These are phyloP conservation scores for Mus spicilegus DNA, from an alignment of 2,113 vertebrate species.

Conservation along the genomic window DNA sequence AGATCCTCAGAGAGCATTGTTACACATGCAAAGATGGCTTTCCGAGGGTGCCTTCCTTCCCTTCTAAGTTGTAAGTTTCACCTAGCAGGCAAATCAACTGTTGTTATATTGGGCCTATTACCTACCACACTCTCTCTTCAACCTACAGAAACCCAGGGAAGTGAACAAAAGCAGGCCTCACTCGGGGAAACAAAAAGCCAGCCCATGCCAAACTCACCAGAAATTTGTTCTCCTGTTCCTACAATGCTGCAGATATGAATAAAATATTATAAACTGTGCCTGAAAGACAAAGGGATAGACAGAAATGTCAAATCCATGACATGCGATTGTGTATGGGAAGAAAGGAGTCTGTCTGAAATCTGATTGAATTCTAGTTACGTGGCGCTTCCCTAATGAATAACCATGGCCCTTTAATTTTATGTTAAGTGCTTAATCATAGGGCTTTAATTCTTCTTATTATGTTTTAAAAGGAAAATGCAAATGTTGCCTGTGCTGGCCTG, in stretches of 20 bases:
- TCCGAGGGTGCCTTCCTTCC: constrained; percentile 25
- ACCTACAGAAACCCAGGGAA: neutral
- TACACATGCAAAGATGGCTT: neutral
- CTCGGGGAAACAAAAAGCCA: constrained; percentile 7
- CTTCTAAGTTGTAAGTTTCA: neutral
- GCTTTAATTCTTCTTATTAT: constrained; percentile 68
- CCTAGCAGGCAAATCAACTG: neutral
- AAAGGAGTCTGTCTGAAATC: constrained; percentile 70
- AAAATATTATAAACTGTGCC: constrained; percentile 55
- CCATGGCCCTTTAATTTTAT: constrained; percentile 71
- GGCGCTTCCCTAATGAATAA: constrained; percentile 66
- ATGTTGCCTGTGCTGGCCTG: constrained; percentile 32
- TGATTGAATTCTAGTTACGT: constrained; percentile 61
- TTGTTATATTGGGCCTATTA: neutral
- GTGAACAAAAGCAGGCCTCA: neutral
- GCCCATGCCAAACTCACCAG: constrained; percentile 24
- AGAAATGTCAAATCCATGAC: constrained; percentile 65
- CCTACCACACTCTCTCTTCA: neutral
- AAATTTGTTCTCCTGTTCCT: constrained; percentile 38
- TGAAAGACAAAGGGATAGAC: constrained; percentile 50
- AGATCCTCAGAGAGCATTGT: neutral
- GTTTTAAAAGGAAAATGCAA: constrained; percentile 68
- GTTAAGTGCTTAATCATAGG: constrained; percentile 74
- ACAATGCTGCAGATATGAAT: constrained; percentile 54
- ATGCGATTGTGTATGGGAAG: constrained; percentile 52